Evolutionary conservation across 64 coral and sea anemone genomes (phyloP).

Genomic region (Actinia equina): DNA sequence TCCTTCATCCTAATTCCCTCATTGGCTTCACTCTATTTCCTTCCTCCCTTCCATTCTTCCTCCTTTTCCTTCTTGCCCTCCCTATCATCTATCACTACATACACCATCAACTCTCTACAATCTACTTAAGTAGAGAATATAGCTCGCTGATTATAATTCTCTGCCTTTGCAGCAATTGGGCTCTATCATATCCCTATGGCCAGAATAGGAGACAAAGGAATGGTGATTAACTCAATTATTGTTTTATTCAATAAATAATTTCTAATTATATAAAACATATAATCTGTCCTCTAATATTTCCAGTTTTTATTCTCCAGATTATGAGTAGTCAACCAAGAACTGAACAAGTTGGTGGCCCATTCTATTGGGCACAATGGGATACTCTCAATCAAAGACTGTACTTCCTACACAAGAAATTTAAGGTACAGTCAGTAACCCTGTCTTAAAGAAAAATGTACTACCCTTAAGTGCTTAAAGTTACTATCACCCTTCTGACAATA

Average conservation of each 20-base stretch:
- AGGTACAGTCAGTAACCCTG: not conserved
- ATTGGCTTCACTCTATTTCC: too few relatives aligned
- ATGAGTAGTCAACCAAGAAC: constrained; percentile 87
- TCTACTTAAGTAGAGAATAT: not conserved
- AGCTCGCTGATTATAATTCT: not conserved
- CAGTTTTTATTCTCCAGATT: constrained; percentile 38
- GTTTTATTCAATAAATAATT: not conserved
- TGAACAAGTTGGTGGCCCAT: constrained; percentile 63
- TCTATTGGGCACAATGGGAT: constrained; percentile 94
- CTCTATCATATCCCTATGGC: constrained; percentile 88
- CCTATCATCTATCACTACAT: too few relatives aligned
- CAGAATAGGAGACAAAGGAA: constrained; percentile 79
- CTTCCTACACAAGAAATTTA: constrained; percentile 32
- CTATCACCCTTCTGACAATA: too few relatives aligned
- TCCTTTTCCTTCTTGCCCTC: too few relatives aligned
- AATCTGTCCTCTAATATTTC: not conserved
- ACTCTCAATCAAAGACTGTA: constrained; percentile 63
- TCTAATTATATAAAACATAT: not conserved
- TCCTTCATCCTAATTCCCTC: too few relatives aligned
- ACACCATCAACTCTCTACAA: too few relatives aligned
- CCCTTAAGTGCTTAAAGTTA: too few relatives aligned
- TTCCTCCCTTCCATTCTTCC: too few relatives aligned
- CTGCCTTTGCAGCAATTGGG: constrained; percentile 55
- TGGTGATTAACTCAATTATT: constrained; percentile 45
- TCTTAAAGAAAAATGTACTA: too few relatives aligned